These are phyloP conservation scores for Myotis findleyi DNA, from an alignment of 2,797 vertebrate genomes.

Conservation along the genomic window DNA sequence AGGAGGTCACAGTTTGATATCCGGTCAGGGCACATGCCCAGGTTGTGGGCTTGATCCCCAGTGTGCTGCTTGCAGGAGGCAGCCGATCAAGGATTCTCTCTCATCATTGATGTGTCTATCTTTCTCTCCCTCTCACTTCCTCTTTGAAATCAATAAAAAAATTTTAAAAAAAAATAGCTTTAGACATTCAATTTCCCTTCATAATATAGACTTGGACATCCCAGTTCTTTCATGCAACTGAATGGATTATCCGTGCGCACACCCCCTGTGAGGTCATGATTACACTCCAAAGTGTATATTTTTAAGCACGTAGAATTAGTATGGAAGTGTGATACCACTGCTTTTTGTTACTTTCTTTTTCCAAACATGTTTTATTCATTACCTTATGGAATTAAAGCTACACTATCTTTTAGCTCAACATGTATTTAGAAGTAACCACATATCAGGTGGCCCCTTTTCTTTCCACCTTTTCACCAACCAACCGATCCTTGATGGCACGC, in stretches of 20 bases:
- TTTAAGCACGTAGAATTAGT: conserved; percentile 23
- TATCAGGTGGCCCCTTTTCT: conserved; percentile 76
- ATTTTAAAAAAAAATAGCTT: not conserved
- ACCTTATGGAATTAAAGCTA: conserved; percentile 66
- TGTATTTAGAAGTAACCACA: conserved; percentile 62
- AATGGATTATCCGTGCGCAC: not conserved
- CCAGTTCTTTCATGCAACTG: not conserved
- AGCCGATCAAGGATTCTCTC: too few species aligned
- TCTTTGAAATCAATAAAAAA: too few species aligned
- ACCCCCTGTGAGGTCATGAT: not conserved
- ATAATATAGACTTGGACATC: not conserved
- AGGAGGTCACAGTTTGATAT: too few species aligned
- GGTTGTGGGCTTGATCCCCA: too few species aligned
- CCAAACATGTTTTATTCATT: conserved; percentile 31
- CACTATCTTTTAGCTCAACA: conserved; percentile 74
- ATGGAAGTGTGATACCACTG: conserved; percentile 19
- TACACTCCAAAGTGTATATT: not conserved
- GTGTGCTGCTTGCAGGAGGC: too few species aligned
- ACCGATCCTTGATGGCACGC: conserved; percentile 69
- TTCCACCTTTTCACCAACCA: conserved; percentile 69
- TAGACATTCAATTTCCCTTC: conserved; percentile 5
- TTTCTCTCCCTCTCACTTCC: too few species aligned
- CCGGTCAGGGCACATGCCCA: too few species aligned
- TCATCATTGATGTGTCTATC: too few species aligned
- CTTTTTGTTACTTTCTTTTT: conserved; percentile 61